Conservation (phyloP, 2,113 vertebrate species). For the Serinus canaria region DNA sequence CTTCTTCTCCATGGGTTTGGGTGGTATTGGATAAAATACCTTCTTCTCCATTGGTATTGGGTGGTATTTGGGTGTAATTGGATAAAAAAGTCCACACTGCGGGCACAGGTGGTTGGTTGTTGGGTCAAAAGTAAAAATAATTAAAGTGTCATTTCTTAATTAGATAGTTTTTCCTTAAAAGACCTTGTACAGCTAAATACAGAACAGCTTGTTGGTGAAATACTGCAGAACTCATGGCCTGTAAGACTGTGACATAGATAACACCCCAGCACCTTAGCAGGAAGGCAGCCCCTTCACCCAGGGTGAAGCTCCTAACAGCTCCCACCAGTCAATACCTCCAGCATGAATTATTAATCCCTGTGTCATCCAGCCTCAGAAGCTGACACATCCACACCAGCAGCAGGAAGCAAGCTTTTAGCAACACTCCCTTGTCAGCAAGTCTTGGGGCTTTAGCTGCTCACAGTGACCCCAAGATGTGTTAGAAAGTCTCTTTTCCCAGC, state of each 20-base stretch:
- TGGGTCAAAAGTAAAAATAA: not conserved
- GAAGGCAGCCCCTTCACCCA: not conserved
- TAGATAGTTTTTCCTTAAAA: not conserved
- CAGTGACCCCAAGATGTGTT: no score
- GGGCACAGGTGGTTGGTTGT: not conserved
- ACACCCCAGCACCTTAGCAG: not conserved
- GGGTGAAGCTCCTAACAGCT: not conserved
- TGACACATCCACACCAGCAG: not conserved
- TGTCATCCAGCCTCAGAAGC: not conserved
- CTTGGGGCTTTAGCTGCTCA: no score
- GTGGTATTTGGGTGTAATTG: not conserved
- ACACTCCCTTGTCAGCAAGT: not conserved
- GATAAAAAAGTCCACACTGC: not conserved
- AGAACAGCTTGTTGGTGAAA: not conserved
- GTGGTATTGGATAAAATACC: not conserved
- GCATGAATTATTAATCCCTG: slow-evolving; percentile 15
- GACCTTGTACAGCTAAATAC: not conserved
- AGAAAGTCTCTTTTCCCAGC: no score
- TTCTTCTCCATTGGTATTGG: no score
- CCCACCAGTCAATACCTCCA: not conserved
- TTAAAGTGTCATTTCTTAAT: not conserved
- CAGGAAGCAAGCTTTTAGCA: not conserved
- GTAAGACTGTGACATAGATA: not conserved
- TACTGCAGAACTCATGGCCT: not conserved
- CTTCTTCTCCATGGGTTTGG: not conserved